Evolutionary conservation across 2,113 vertebrate genomes (phyloP), one percentile per base, ranked within the genome.

Genomic region (Phyllostomus discolor): DNA sequence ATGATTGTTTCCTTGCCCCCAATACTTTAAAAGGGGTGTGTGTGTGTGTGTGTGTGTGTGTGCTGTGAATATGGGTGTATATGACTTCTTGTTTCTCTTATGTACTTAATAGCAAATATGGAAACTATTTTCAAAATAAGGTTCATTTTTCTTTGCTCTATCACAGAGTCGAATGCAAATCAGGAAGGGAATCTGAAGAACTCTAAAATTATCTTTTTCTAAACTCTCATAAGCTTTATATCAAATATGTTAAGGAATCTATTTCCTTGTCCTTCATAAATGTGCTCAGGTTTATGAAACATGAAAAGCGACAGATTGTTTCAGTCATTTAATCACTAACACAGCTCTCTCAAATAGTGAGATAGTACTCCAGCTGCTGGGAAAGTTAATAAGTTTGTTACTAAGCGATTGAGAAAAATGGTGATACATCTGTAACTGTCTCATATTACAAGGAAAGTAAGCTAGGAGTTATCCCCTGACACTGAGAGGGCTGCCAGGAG

Each of bases 291-390:
- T 78, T 85, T 88, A 80, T 73, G 66, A 96, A 90, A 88, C 31
- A 85, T 85, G 62, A 78, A 62, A 94, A 90, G 67, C 88, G 91
- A 81, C 85, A 76, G 76, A 93, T 88, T 94, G 66, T 84, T 90
- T 92, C 94, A 82, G 46, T 79, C 96, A 85, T 78, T 95, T 91
- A 92, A 86, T 73, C 48, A 95, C 59, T 91, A 84, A 81, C 4
- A 75, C 2, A 72, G 81, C 41, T 19, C 24, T 96, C 46, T 79
- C 38, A 85, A 92, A 94, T 38, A 73, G 54, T 95, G 91, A 86
- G 75, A 28, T 86, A 91, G 75, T 75, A 81, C 26, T 86, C 10
- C 64, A 80, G 82, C 33, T 83, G 50, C 41, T 89, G 67, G 24
- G 72, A 75, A 95, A 57, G 91, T 67, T 94, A 91, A 41, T 91